Percentiles rank a stretch among this genome's conserved stretches.
phyloP scores from a whole-genome alignment of 2,888 invertebrate species.

The Creontiades dilutus region DNA sequence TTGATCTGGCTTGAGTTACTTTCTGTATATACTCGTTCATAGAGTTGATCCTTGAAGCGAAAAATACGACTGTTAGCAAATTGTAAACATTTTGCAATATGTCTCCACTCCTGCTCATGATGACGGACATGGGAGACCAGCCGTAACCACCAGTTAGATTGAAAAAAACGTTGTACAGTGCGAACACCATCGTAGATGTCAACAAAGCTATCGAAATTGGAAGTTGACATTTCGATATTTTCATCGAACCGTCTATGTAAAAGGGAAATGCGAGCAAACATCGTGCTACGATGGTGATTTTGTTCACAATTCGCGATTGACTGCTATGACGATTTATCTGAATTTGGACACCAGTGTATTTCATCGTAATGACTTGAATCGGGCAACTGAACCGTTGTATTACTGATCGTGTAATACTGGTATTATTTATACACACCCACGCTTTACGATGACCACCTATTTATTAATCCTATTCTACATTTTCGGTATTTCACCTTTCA shows the following conservation, averaged over 20 bases:
- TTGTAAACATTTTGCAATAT: neutral
- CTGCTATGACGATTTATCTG: neutral
- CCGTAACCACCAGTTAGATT: neutral
- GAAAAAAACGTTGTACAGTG: neutral
- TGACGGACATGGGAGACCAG: slow-evolving; percentile 19
- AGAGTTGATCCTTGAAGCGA: neutral
- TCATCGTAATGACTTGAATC: neutral
- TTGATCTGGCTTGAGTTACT: neutral
- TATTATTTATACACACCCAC: too few species aligned
- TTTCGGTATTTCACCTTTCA: too few species aligned
- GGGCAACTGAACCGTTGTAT: too few species aligned
- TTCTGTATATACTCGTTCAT: neutral
- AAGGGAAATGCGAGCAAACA: neutral
- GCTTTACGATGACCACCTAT: too few species aligned
- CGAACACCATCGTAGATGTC: neutral
- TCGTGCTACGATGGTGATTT: neutral
- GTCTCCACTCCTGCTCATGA: neutral
- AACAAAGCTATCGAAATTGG: neutral
- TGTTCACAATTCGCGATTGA: neutral
- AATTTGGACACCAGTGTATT: neutral
- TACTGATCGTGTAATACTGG: too few species aligned
- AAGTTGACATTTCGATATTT: neutral
- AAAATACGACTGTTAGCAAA: neutral
- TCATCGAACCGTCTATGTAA: neutral
- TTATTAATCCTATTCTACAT: too few species aligned